Base-by-base conservation (phyloP, 2,113 vertebrate species). In the Leucoraja erinaceus region DNA sequence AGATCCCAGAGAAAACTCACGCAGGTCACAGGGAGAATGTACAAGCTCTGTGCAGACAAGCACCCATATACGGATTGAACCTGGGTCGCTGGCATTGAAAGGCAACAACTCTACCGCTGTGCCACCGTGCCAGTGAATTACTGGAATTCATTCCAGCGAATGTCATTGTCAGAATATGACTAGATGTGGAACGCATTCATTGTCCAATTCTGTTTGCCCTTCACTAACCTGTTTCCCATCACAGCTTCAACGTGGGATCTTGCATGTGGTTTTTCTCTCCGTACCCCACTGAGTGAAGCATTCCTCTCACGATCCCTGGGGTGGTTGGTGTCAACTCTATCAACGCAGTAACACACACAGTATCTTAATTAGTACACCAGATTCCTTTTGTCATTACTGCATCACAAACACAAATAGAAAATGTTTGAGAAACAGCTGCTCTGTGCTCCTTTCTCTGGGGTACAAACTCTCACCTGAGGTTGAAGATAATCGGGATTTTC, bases 401-500 rank as follows among this genome's bases (percentile, higher is more conserved):
- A 88, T 88, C 83, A 63, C 59, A 88, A 88, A 31, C 83, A 88
- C 33, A 59, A 88, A 88, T 63, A 88, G 83, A 88, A 31, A 86
- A n/a, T 63, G 56, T 63, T 88, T 86, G 59, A 63, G 59, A 63
- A 88, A 88, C 83, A 63, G 83, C 83, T 63, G 83, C 83, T 88
- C 12, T 63, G 59, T 63, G 59, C 83, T 88, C 25, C 11, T 31
- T 31, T 63, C 83, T 63, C 83, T 6, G 28, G 59, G 59, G 83
- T 63, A 88, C 83, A 88, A 63, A 88, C 18, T 63, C n/a, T 63
- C 56, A 88, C 83, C 59, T 61, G 31, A 56, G 12, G 83, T 88
- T 16, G 25, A 14, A 88, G 83, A 88, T 88, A 88, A 99, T 97
- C 97, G 97, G 97, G 95, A 98, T 98, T 98, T 98, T 96, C 98